These are phyloP conservation scores for Leucophenga maculata DNA, from an alignment of 2,888 invertebrate species.

Conservation along the genomic window DNA sequence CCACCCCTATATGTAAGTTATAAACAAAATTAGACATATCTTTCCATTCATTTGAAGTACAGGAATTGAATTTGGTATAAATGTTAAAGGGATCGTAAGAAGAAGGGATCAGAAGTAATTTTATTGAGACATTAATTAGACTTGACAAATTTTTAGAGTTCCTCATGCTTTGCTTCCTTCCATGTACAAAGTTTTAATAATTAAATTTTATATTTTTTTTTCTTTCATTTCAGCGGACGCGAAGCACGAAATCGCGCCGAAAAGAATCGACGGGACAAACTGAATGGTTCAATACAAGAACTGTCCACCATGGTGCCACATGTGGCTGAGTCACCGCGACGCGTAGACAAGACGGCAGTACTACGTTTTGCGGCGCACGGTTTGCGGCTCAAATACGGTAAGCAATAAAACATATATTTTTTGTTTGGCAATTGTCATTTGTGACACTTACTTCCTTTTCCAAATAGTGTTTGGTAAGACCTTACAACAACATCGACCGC, in stretches of 20 bases:
- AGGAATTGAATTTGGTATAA: no score
- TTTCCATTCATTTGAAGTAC: no score
- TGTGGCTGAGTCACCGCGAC: conserved; percentile 84
- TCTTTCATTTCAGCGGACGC: conserved; percentile 76
- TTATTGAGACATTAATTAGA: no score
- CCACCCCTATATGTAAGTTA: no score
- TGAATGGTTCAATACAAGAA: conserved; percentile 88
- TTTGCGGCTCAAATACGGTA: conserved; percentile 82
- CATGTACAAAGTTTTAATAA: no score
- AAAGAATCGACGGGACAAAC: conserved; percentile 90
- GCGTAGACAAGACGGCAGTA: conserved; percentile 92
- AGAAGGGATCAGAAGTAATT: no score
- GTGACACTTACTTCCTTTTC: conserved; percentile 1
- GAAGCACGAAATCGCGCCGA: conserved; percentile 91
- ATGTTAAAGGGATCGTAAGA: no score
- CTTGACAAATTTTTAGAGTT: no score
- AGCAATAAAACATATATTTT: not conserved
- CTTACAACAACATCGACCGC: conserved; percentile 74
- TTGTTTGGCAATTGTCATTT: conserved; percentile 21
- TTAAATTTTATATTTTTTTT: not conserved
- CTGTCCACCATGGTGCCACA: conserved; percentile 87
- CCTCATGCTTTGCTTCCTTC: no score
- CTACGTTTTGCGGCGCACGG: conserved; percentile 89
- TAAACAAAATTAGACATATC: no score
- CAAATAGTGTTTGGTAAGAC: conserved; percentile 75